phyloP scores from a whole-genome alignment of 2,888 invertebrate genomes.

The Pandemis heparana region DNA sequence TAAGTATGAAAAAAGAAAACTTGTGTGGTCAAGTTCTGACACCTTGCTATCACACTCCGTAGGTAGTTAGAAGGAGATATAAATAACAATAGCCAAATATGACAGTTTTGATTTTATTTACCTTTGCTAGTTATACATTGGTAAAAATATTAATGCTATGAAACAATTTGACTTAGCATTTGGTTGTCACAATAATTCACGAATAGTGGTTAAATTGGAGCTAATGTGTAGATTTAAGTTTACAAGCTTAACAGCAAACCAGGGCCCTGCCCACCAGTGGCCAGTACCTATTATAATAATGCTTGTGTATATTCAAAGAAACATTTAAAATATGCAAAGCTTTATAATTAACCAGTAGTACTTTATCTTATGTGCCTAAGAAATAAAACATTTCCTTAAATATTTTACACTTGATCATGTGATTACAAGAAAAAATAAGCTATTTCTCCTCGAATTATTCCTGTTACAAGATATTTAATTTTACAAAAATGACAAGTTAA shows the following conservation, averaged over 20 bases:
- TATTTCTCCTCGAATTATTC: slow-evolving; percentile 61
- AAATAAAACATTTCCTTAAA: slow-evolving; percentile 79
- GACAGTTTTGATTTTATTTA: slow-evolving; percentile 84
- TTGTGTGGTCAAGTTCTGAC: too few species aligned
- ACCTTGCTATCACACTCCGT: too few species aligned
- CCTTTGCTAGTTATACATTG: slow-evolving; percentile 84
- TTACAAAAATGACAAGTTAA: slow-evolving; percentile 57
- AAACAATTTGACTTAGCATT: slow-evolving; percentile 84
- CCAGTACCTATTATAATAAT: slow-evolving; percentile 33
- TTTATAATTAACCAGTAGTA: slow-evolving; percentile 75
- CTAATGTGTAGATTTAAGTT: slow-evolving; percentile 56
- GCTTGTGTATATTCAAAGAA: slow-evolving; percentile 54
- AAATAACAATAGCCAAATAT: slow-evolving; percentile 44
- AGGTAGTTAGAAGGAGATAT: background rate
- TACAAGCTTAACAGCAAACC: slow-evolving; percentile 55
- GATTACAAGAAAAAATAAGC: slow-evolving; percentile 65
- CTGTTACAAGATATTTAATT: slow-evolving; percentile 56
- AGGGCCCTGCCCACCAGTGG: slow-evolving; percentile 42
- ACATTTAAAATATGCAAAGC: slow-evolving; percentile 69
- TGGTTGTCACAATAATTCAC: slow-evolving; percentile 76
- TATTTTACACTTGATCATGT: slow-evolving; percentile 81
- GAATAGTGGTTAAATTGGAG: slow-evolving; percentile 66
- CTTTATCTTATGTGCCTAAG: slow-evolving; percentile 82
- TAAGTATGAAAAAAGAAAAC: too few species aligned
- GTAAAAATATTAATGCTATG: slow-evolving; percentile 85